Evolutionary conservation across 2,888 invertebrate genomes (phyloP), one percentile per base, ranked within the genome.

Genomic region (Acleris sparsana): DNA sequence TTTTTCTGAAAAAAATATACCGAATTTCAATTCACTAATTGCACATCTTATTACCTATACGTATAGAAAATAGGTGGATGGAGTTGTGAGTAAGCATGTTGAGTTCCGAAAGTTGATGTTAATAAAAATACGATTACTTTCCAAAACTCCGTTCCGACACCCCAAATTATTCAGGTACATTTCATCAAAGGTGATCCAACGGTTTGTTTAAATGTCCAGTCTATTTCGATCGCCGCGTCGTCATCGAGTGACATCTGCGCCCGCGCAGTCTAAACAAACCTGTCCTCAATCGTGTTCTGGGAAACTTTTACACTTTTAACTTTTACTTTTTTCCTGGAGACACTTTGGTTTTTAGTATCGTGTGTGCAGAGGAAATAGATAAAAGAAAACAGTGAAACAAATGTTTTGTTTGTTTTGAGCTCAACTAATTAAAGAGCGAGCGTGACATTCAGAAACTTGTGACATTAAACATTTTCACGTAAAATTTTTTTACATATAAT

Each of bases 231-330:
- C 48, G 13, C 59, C 76, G 73, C 83, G 79, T 80, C 79, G 79
- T 75, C 78, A 72, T 68, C 76, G 75, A 87, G 84, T 89, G 90
- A 89, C 90, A 90, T 86, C 84, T 86, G 84, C 73, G 74, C 73
- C 75, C 75, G 79, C 78, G 71, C 78, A 85, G 81, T 80, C 78
- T 86, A 90, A 91, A 91, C 90, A 91, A 80, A 80, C 79, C 82
- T 86, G 90, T 79, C 87, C 89, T 80, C 85, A 79, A 85, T 89
- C 79, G 75, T 74, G 73, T 90, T 92, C 91, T 77, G 72, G 82
- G 92, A 90, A 92, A 85, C 85, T 89, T 89, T 89, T 87, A 88
- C 83, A 82, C 76, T 83, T 82, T 85, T 80, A 82, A 84, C 81
- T 82, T 86, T 84, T 76, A 80, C 79, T 75, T 82, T 80, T 83